Evolutionary conservation across 1,140 invertebrate genomes (phyloP), one percentile per base, ranked within the genome.

Genomic region (Tribolium castaneum): DNA sequence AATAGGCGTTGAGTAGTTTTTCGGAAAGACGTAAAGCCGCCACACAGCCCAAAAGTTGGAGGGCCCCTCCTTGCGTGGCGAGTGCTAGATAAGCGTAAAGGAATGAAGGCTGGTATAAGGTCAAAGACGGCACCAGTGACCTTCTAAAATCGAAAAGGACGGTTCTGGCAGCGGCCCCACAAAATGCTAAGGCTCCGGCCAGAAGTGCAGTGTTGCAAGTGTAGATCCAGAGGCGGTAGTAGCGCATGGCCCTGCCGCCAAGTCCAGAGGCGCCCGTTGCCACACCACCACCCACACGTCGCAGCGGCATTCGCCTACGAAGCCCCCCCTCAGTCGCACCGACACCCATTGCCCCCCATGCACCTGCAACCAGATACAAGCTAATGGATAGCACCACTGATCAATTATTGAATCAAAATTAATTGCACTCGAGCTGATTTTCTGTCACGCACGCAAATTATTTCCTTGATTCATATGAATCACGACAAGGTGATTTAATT

Each of bases 191-290:
- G 83, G 94, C 94, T 84, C 93, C 93, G 77, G 94, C 90, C 85
- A 96, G 89, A 85, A 96, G 90, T 78, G 94, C 94, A 86, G 93
- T 92, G 89, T 97, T 96, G 92, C 94, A 96, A 84, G 94, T 94
- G 90, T 96, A 96, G 86, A 97, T 96, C 95, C 95, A 96, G 84
- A 96, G 91, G 87, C 95, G 93, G 89, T 97, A 97, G 90, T 96
- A 97, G 88, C 90, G 85, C 86, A 87, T 87, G 74, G 86, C 86
- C 80, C 85, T 85, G 79, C 82, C 83, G 76, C 82, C 81, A 49
- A 83, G 80, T 45, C 81, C 82, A 75, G 82, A 82, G 78, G 81
- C 75, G 51, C 75, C 77, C 45, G 78, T 51, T 35, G 78, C 52
- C 78, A 52, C 78, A 79, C 83, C 81, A 74, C 84, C 84, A 50